phyloP scores from a whole-genome alignment of 2,888 invertebrate genomes.

The Torymus texanus region DNA sequence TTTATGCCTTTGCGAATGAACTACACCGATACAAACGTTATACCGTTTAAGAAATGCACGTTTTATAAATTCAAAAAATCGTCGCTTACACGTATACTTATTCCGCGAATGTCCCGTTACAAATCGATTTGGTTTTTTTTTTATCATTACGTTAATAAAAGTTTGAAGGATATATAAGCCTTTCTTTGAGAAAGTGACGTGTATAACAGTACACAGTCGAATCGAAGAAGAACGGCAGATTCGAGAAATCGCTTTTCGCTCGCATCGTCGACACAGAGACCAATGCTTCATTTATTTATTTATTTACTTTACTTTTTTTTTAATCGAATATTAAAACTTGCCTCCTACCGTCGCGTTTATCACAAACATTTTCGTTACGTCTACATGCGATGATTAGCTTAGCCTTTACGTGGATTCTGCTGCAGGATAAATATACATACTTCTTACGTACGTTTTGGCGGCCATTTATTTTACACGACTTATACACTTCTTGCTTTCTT shows the following conservation, averaged over 20 bases:
- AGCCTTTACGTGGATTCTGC: conserved; percentile 36
- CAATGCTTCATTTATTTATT: conserved; percentile 17
- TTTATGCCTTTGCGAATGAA: conserved; percentile 43
- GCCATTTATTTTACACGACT: conserved; percentile 32
- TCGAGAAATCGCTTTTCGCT: conserved; percentile 52
- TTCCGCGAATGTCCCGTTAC: conserved; percentile 30
- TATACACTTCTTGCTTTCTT: neutral
- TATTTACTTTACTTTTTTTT: conserved; percentile 6
- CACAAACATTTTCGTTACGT: conserved; percentile 44
- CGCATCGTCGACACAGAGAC: conserved; percentile 41
- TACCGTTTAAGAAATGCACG: conserved; percentile 28
- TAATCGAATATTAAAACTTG: neutral
- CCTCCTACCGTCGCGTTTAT: conserved; percentile 45
- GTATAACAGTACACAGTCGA: conserved; percentile 17
- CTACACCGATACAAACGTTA: conserved; percentile 46
- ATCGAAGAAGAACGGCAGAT: conserved; percentile 52
- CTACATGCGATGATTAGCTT: conserved; percentile 29
- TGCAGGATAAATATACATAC: conserved; percentile 19
- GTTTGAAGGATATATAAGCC: conserved; percentile 2
- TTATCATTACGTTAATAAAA: conserved; percentile 2
- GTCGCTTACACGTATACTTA: conserved; percentile 35
- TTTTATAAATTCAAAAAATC: conserved; percentile 50
- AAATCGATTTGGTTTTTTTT: conserved; percentile 34
- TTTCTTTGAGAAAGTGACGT: conserved; percentile 48
- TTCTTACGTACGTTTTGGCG: conserved; percentile 19